Evolutionary conservation across 2,888 invertebrate genomes (phyloP).

Genomic region (Rhorus exstirpatorius): DNA sequence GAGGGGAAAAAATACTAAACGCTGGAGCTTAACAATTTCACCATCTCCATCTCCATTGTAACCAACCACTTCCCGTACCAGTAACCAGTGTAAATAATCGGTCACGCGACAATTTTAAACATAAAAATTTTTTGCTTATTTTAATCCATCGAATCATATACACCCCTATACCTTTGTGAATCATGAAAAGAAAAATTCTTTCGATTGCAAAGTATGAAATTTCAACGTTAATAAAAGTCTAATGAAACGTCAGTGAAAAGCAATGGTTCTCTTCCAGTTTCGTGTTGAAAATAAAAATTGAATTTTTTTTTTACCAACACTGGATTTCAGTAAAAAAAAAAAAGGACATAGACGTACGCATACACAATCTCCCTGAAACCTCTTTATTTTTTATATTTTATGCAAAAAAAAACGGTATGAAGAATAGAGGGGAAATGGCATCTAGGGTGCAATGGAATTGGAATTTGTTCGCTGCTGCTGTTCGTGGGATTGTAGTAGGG

Average conservation of each 20-base stretch:
- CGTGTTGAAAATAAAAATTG: constrained; percentile 8
- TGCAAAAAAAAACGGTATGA: constrained; percentile 13
- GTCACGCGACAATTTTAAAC: too few species aligned
- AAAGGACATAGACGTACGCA: too few species aligned
- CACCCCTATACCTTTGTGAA: too few species aligned
- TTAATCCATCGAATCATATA: too few species aligned
- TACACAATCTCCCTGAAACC: constrained; percentile 23
- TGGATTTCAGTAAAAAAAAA: constrained; percentile 13
- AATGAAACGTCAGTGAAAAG: not conserved
- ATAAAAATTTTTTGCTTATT: too few species aligned
- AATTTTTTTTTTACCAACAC: constrained; percentile 7
- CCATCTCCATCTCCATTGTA: constrained; percentile 4
- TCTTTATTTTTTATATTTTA: constrained; percentile 13
- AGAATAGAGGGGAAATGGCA: constrained; percentile 56
- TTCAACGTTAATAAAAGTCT: not conserved
- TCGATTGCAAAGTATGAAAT: not conserved
- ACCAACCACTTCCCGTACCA: too few species aligned
- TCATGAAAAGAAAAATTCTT: not conserved
- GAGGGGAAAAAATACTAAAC: not conserved
- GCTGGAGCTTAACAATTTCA: constrained; percentile 6
- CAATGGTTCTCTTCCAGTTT: not conserved
- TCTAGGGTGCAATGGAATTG: constrained; percentile 68
- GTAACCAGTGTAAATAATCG: too few species aligned
- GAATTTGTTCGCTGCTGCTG: constrained; percentile 63
- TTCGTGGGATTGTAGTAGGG: constrained; percentile 47